Evolutionary conservation across 2,888 invertebrate species (phyloP).

Genomic region (Griposia aprilina): DNA sequence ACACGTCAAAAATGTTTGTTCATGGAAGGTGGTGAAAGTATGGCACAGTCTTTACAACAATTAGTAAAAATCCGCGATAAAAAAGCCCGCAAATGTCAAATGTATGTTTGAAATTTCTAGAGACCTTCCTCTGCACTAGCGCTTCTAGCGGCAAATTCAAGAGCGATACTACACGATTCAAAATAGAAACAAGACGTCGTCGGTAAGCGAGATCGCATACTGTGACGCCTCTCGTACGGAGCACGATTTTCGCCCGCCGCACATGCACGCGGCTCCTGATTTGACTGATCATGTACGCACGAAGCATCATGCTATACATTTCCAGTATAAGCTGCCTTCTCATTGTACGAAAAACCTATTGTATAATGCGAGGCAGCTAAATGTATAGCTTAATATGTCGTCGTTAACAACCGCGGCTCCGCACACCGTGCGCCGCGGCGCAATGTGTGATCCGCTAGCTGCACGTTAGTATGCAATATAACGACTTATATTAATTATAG

Average conservation of each 20-base stretch:
- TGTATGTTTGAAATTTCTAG: constrained; percentile 1
- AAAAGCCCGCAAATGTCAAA: neutral
- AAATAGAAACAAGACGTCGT: neutral
- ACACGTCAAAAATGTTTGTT: no score
- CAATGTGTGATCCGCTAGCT: constrained; percentile 11
- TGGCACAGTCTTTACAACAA: neutral
- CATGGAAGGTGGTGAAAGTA: neutral
- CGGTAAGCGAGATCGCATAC: constrained; percentile 16
- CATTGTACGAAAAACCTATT: no score
- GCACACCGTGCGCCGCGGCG: neutral
- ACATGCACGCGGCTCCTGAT: neutral
- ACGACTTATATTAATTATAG: constrained; percentile 32
- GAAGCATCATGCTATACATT: no score
- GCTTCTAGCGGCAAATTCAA: constrained; percentile 6
- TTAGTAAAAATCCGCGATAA: neutral
- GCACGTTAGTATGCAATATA: constrained; percentile 20
- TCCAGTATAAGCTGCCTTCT: no score
- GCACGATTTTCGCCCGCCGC: neutral
- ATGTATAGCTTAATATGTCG: no score
- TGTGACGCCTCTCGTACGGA: neutral
- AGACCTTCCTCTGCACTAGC: neutral
- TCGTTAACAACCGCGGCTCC: no score
- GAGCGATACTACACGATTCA: neutral
- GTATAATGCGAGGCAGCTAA: no score
- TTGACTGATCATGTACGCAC: neutral